Base-by-base conservation (phyloP, 92 coral and sea anemone species). In the Diadumene lineata region DNA sequence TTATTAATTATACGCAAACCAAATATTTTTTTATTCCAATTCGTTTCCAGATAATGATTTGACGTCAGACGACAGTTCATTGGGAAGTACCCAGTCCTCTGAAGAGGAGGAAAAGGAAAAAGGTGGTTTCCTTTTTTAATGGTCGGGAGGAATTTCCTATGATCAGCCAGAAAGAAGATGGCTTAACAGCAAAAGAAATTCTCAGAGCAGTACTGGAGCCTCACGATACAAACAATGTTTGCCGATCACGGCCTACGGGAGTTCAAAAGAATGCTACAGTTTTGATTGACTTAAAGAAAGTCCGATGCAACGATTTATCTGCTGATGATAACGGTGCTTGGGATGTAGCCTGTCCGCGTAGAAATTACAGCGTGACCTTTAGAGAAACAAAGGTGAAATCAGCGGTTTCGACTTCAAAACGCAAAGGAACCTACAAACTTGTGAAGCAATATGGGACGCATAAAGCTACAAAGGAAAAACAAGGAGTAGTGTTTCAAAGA, bases 401-500 rank as follows among this genome's bases (percentile, higher is more conserved):
- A 2, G 82, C 57, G 4, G 15, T 38, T 21, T 46, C 38, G 17
- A 29, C 82, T 19, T 30, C 38, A 9, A 51, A 51, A 33, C 27
- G 30, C 56, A 50, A 43, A 24, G 4, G 48, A 43, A 29, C 66
- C 19, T 53, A 77, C 43, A 77, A 34, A 15, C 82, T 77, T 46
- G 64, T 64, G 19, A 64, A 56, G 31, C 66, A 66, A 60, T 77
- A 77, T 51, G 55, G 55, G 0, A 55, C 68, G 16, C 68, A 77
- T 18, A 70, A 64, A 29, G 66, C 57, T 43, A 76, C 81, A 11
- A 77, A 65, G 34, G 66, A 22, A 28, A 50, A 69, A 31, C 66
- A 77, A 50, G 82, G 74, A 17, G 73, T 76, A 30, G 64, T 77
- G 8, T 77, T 77, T 53, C 82, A 77, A 57, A 77, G 74, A 67